Conservation (phyloP, 1,140 invertebrate species). For the Pseudachorutes palmiensis region DNA sequence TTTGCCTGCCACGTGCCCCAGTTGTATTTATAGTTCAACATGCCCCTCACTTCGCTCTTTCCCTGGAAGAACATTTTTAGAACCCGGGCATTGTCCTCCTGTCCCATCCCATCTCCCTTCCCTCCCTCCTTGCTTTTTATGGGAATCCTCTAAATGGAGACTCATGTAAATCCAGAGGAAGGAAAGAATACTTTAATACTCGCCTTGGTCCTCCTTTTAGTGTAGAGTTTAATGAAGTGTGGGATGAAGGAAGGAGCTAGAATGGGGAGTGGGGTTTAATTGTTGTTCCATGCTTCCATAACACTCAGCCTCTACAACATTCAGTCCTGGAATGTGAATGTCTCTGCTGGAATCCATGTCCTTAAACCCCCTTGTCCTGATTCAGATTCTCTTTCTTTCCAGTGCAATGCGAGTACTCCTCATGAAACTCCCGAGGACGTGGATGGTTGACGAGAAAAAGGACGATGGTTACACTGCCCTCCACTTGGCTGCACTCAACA, state of each 20-base stretch:
- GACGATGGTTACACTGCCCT: conserved; percentile 64
- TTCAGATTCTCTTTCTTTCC: conserved; percentile 43
- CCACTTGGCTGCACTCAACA: conserved; percentile 74
- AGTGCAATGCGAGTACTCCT: conserved; percentile 92
- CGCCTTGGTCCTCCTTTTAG: too few relatives aligned
- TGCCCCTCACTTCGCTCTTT: too few relatives aligned
- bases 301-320: too few relatives aligned
- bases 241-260: background rate
- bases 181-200: background rate
- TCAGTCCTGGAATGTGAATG: too few relatives aligned
- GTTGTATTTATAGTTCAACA: too few relatives aligned
- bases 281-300: background rate
- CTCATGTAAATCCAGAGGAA: too few relatives aligned
- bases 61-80: too few relatives aligned
- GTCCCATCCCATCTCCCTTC: too few relatives aligned
- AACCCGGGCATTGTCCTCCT: too few relatives aligned
- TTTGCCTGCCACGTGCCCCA: too few relatives aligned
- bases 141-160: too few relatives aligned
- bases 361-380: background rate
- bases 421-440: conserved; percentile 79
- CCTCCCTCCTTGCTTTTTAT: too few relatives aligned
- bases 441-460: conserved; percentile 97
- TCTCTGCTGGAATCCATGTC: background rate
- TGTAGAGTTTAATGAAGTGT: background rate
- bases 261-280: background rate